A percentile compares a stretch with the other conserved stretches of the same genome.
phyloP scores from a whole-genome alignment of 2,888 invertebrate genomes.

The Orthosia gracilis region DNA sequence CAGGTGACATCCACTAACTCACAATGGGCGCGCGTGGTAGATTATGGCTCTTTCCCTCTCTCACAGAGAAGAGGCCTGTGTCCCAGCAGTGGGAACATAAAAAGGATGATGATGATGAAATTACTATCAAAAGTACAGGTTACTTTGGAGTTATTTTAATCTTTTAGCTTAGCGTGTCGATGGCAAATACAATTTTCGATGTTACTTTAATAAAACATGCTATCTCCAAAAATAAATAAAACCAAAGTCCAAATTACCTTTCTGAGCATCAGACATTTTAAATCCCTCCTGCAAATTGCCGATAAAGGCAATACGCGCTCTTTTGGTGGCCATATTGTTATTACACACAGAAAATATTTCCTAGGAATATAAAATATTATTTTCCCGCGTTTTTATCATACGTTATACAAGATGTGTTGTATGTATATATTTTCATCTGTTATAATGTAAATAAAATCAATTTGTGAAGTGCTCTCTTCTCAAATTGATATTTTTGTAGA shows the following conservation, averaged over 20 bases:
- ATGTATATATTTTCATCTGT: not conserved
- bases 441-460: constrained; percentile 23
- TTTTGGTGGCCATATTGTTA: constrained; percentile 3
- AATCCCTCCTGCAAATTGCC: not conserved
- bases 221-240: not conserved
- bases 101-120: not conserved
- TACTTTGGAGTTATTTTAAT: too few relatives aligned
- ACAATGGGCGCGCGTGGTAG: too few relatives aligned
- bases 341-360: constrained; percentile 15
- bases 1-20: too few relatives aligned
- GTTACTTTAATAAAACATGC: not conserved
- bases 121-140: too few relatives aligned
- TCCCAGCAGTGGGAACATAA: too few relatives aligned
- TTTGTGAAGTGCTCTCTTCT: constrained; percentile 9
- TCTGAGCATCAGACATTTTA: not conserved
- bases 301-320: constrained; percentile 1
- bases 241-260: not conserved
- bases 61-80: too few relatives aligned
- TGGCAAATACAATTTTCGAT: too few relatives aligned
- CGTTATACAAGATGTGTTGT: not conserved
- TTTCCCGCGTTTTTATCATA: constrained; percentile 1
- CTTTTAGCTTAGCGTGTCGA: too few relatives aligned
- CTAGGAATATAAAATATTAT: constrained; percentile 21
- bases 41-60: too few relatives aligned
- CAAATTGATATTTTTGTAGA: too few relatives aligned